Conservation (phyloP, 37 sponge, comb jelly and placozoan genomes). For the Theonella swinhoei region DNA sequence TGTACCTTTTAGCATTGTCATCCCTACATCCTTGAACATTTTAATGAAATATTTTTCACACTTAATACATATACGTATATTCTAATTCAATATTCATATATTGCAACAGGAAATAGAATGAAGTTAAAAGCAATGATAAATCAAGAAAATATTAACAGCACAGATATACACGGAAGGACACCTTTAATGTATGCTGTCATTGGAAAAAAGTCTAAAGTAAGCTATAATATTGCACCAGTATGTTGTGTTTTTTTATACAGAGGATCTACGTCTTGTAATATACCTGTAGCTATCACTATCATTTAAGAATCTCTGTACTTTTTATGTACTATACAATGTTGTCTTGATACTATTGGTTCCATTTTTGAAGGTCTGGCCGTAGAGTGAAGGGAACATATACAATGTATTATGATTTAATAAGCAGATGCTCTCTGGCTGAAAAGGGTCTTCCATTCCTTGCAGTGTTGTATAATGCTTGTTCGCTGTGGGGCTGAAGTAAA, state of each 20-base stretch:
- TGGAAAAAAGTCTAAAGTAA: conserved; percentile 56
- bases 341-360: too few relatives aligned
- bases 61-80: neutral
- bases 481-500: conserved; percentile 44
- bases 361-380: too few relatives aligned
- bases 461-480: conserved; percentile 56
- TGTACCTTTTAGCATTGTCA: too few relatives aligned
- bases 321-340: too few relatives aligned
- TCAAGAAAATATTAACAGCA: conserved; percentile 50
- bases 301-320: too few relatives aligned
- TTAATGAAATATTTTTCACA: too few relatives aligned
- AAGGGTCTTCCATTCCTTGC: too few relatives aligned
- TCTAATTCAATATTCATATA: neutral
- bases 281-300: too few relatives aligned
- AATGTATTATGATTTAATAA: neutral
- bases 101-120: conserved; percentile 40
- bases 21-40: too few relatives aligned
- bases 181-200: conserved; percentile 85
- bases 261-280: neutral
- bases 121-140: conserved; percentile 33
- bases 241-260: neutral
- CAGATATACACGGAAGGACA: conserved; percentile 66
- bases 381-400: too few relatives aligned
- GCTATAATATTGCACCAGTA: neutral
- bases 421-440: too few relatives aligned